These are phyloP conservation scores for Motacilla alba DNA, from an alignment of 2,113 vertebrate genomes.

Conservation along the genomic window DNA sequence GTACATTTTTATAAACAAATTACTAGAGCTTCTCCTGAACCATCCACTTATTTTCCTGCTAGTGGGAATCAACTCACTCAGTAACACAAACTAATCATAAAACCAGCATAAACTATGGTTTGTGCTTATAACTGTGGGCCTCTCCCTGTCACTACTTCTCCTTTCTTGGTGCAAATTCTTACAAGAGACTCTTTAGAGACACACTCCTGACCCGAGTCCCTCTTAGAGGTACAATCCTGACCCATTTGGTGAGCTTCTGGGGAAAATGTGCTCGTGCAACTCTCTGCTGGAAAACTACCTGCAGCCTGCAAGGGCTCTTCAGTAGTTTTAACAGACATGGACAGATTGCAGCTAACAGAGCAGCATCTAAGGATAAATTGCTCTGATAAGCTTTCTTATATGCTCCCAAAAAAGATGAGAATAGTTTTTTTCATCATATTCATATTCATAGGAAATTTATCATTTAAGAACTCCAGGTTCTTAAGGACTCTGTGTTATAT, in stretches of 20 bases:
- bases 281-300: not conserved
- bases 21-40: not conserved
- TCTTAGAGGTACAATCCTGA: not conserved
- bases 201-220: not conserved
- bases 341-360: not conserved
- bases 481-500: not conserved
- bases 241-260: not conserved
- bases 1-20: not conserved
- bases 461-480: not conserved
- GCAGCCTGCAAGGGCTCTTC: not conserved
- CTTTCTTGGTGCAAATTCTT: not conserved
- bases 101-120: accelerated
- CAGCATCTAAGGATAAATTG: not conserved
- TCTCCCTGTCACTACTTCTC: not conserved
- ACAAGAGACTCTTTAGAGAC: not conserved
- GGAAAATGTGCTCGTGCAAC: not conserved
- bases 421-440: not conserved
- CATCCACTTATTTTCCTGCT: not conserved
- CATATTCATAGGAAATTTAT: not conserved
- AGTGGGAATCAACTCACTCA: not conserved
- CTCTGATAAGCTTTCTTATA: not conserved
- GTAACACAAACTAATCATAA: not conserved
- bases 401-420: not conserved
- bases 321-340: not conserved
- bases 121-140: not conserved